Evolutionary conservation across 2,113 vertebrate genomes (phyloP).

Genomic region (Cardinalis cardinalis): DNA sequence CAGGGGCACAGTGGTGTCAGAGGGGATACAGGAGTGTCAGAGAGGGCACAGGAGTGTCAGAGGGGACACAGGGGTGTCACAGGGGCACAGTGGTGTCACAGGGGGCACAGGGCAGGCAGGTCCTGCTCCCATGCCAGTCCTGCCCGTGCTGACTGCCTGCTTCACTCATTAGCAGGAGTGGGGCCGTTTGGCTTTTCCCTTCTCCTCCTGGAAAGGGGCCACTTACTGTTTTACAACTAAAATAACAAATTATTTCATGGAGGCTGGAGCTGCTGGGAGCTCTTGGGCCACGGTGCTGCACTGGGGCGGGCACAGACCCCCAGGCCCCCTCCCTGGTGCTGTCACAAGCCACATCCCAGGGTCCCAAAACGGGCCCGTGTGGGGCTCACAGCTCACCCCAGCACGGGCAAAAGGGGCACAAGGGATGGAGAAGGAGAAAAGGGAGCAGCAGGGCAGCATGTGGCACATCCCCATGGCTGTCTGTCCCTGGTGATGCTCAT

Average conservation of each 20-base stretch:
- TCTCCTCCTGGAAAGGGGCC: conserved; percentile 8
- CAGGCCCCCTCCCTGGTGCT: rapidly evolving
- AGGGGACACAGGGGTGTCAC: background rate
- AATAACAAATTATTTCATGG: conserved; percentile 55
- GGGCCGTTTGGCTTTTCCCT: background rate
- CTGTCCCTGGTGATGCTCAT: background rate
- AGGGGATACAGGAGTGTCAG: background rate
- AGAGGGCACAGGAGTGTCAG: rapidly evolving
- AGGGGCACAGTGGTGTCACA: background rate
- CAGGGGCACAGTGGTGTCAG: background rate
- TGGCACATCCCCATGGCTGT: rapidly evolving
- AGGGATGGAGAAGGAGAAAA: background rate
- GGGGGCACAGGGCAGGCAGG: rapidly evolving
- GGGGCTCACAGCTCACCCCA: background rate
- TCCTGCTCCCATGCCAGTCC: background rate
- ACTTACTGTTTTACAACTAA: conserved; percentile 40
- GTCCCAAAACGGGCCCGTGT: background rate
- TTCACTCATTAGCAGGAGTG: background rate
- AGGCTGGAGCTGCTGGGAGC: background rate
- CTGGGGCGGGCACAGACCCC: background rate
- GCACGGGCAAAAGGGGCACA: background rate
- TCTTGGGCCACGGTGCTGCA: background rate
- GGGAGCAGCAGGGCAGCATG: background rate
- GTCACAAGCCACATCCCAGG: background rate
- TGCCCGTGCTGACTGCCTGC: background rate